These are phyloP conservation scores for Volucella zonaria DNA, from an alignment of 2,888 invertebrate genomes.

Conservation along the genomic window DNA sequence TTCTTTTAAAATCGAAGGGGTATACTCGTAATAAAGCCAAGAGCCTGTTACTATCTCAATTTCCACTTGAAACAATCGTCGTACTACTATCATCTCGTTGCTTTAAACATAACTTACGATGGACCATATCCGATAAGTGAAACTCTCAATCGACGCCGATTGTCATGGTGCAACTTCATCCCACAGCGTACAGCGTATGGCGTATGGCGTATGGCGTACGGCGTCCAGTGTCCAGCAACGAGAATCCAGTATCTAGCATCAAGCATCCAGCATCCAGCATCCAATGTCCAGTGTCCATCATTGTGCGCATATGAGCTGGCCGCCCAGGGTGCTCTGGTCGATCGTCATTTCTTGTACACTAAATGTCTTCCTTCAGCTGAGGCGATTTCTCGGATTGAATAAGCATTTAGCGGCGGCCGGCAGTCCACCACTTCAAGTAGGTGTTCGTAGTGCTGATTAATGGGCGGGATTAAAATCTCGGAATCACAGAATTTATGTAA, in stretches of 20 bases:
- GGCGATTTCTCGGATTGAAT: constrained; percentile 40
- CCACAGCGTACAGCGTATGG: background rate
- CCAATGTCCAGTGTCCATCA: constrained; percentile 9
- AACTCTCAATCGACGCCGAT: constrained; percentile 31
- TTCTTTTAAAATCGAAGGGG: no score
- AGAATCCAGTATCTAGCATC: no score
- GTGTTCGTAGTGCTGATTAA: constrained; percentile 71
- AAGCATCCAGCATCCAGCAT: no score
- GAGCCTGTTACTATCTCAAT: no score
- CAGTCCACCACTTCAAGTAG: constrained; percentile 48
- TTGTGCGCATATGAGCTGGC: constrained; percentile 15
- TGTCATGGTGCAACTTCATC: constrained; percentile 32
- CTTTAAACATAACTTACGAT: constrained; percentile 25
- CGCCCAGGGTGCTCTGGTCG: constrained; percentile 33
- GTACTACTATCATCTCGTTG: no score
- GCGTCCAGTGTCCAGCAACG: no score
- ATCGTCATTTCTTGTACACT: constrained; percentile 55
- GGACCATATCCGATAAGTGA: constrained; percentile 30
- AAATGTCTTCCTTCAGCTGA: constrained; percentile 12
- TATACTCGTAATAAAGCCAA: no score
- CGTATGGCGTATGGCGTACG: background rate
- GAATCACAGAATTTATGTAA: constrained; percentile 73
- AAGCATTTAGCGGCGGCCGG: constrained; percentile 52
- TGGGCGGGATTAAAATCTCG: constrained; percentile 66
- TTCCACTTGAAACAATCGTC: no score